A percentile compares a stretch with the other conserved stretches of the same genome.
These are phyloP conservation scores for Rhyacophila evoluta DNA, from an alignment of 2,888 invertebrate species.

Conservation along the genomic window DNA sequence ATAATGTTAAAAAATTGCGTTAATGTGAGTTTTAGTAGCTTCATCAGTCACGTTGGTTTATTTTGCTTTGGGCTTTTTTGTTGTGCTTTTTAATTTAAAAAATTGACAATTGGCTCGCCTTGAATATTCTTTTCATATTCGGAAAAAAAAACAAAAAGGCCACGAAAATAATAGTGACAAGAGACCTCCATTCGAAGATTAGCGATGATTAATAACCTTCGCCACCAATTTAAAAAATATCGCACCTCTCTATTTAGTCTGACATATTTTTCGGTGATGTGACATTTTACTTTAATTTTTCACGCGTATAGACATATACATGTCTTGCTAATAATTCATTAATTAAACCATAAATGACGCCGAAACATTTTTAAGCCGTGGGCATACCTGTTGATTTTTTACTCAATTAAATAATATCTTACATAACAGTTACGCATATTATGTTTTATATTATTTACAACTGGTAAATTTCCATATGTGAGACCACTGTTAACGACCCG, in stretches of 20 bases:
- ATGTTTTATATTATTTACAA: too few species aligned
- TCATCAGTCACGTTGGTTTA: background rate
- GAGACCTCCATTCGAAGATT: background rate
- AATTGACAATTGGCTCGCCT: background rate
- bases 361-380: background rate
- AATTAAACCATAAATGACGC: too few species aligned
- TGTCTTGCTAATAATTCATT: too few species aligned
- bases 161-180: background rate
- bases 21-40: background rate
- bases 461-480: too few species aligned
- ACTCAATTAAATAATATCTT: too few species aligned
- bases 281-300: background rate
- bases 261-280: background rate
- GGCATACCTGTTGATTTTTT: too few species aligned
- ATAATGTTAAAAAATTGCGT: slow-evolving; percentile 6
- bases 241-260: background rate
- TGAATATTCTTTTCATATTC: background rate
- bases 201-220: background rate
- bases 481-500: too few species aligned
- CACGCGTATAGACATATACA: too few species aligned
- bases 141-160: background rate
- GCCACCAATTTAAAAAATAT: background rate
- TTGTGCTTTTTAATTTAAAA: slow-evolving; percentile 6
- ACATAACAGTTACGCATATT: too few species aligned
- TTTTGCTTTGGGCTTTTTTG: background rate